A percentile compares a stretch with the other conserved stretches of the same genome.
Evolutionary conservation across 2,797 vertebrate genomes (phyloP).

Genomic region (Dallia pectoralis): DNA sequence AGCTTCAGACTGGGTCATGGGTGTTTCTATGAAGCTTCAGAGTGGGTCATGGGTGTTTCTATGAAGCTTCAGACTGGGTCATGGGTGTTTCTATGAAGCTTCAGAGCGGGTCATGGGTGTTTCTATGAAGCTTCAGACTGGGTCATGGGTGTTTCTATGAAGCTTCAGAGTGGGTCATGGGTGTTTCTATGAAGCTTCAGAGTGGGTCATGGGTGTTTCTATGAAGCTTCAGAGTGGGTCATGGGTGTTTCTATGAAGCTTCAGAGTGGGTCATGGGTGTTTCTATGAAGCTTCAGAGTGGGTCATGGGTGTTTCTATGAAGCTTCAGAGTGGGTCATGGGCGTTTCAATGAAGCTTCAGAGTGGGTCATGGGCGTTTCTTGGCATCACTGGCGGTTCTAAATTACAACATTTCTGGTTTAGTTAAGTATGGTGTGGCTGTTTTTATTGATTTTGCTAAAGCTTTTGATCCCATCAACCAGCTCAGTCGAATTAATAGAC

Average conservation of each 20-base stretch:
- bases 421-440: background rate
- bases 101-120: background rate
- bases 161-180: too few relatives aligned
- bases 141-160: too few relatives aligned
- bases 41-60: background rate
- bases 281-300: background rate
- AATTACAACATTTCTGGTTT: background rate
- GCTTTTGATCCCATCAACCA: background rate
- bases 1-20: background rate
- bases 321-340: background rate
- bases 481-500: background rate
- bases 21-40: too few relatives aligned
- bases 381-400: too few relatives aligned
- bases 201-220: too few relatives aligned
- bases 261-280: background rate
- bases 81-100: too few relatives aligned
- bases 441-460: background rate
- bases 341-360: background rate
- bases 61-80: background rate
- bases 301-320: background rate
- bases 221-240: too few relatives aligned
- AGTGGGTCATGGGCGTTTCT: too few relatives aligned
- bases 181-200: background rate
- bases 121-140: background rate
- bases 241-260: background rate